phyloP scores from a whole-genome alignment of 2,797 vertebrate genomes.

The Hydrolagus colliei region DNA sequence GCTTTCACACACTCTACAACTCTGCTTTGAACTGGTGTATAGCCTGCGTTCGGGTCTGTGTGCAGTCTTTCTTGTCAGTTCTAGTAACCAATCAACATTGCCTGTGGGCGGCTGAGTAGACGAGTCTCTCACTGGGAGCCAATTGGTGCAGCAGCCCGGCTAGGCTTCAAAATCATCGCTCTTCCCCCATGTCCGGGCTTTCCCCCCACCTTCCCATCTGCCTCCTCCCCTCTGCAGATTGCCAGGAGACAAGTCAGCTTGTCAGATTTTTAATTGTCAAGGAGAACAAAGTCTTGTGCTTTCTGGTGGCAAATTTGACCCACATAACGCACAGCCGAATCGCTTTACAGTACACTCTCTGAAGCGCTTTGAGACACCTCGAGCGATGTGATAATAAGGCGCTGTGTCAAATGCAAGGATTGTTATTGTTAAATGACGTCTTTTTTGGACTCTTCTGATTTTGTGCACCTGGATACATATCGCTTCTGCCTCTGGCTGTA shows the following conservation, averaged over 20 bases:
- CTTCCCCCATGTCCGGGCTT: too few species aligned
- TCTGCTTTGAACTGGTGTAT: conserved; percentile 9
- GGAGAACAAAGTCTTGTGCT: conserved; percentile 6
- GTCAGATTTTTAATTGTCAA: not conserved
- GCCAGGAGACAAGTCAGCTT: not conserved
- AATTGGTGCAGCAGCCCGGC: not conserved
- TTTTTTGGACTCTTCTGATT: too few species aligned
- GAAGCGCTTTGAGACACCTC: too few species aligned
- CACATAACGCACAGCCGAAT: too few species aligned
- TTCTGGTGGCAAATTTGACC: conserved; percentile 20
- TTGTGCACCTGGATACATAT: too few species aligned
- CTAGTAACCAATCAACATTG: conserved; percentile 19
- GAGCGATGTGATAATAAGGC: too few species aligned
- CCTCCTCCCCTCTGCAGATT: too few species aligned
- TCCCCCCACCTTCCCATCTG: not conserved
- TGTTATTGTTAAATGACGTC: too few species aligned
- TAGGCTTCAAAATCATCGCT: not conserved
- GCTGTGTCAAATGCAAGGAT: too few species aligned
- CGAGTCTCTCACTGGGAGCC: not conserved
- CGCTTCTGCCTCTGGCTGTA: too few species aligned
- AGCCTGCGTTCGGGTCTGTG: not conserved
- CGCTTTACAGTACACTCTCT: too few species aligned
- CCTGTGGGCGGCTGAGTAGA: conserved; percentile 6
- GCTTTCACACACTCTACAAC: not conserved
- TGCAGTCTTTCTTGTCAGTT: conserved; percentile 12